Percentiles rank a stretch among this genome's conserved stretches.
Evolutionary conservation across 2,888 invertebrate species (phyloP).

Genomic region (Philereme vetulata): DNA sequence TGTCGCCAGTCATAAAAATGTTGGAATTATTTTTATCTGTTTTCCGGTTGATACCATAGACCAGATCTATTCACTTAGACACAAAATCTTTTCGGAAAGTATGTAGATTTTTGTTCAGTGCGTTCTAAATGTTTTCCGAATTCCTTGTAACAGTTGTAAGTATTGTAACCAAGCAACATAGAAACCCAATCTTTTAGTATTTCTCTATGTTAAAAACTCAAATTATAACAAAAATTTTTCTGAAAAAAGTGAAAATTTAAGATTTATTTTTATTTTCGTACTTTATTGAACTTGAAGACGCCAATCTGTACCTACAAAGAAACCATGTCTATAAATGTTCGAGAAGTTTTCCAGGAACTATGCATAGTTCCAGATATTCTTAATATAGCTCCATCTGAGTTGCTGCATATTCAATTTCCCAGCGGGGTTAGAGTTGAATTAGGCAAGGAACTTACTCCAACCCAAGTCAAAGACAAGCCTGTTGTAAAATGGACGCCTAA

Average conservation of each 20-base stretch:
- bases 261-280: too few species aligned
- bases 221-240: too few species aligned
- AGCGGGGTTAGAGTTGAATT: conserved; percentile 76
- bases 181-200: too few species aligned
- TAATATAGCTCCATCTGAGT: conserved; percentile 80
- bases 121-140: not conserved
- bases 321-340: conserved; percentile 57
- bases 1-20: not conserved
- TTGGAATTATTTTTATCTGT: not conserved
- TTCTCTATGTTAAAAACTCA: too few species aligned
- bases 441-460: conserved; percentile 88
- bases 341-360: conserved; percentile 73
- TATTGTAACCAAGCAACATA: not conserved
- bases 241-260: too few species aligned
- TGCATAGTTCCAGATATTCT: conserved; percentile 88
- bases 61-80: not conserved
- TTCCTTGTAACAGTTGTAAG: too few species aligned
- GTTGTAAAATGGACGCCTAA: conserved; percentile 86
- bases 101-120: not conserved
- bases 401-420: conserved; percentile 79
- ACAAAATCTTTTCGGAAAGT: not conserved
- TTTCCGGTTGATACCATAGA: not conserved
- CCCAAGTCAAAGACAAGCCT: conserved; percentile 88
- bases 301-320: too few species aligned
- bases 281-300: too few species aligned